Percentiles rank a stretch among this genome's conserved stretches.
Evolutionary conservation across 1,140 invertebrate genomes (phyloP).

Genomic region (Drosophila sturtevanti): DNA sequence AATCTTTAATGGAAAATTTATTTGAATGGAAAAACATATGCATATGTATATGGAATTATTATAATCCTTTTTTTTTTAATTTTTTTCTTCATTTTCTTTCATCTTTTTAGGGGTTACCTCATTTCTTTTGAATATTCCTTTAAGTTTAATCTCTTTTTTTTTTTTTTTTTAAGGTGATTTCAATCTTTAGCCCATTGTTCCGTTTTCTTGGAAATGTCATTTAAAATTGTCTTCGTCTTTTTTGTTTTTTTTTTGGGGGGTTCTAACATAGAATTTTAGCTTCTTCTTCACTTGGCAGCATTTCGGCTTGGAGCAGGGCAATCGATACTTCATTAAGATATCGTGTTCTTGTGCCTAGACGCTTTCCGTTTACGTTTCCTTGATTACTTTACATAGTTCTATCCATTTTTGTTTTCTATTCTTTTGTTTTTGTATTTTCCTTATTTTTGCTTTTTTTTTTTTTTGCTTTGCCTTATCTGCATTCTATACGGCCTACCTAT

Average conservation of each 20-base stretch:
- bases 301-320: conserved; percentile 38
- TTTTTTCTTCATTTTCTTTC: no score
- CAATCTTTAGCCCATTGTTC: conserved; percentile 46
- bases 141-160: not conserved
- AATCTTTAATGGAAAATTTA: no score
- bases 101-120: no score
- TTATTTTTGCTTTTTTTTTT: not conserved
- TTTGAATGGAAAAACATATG: no score
- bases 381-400: conserved; percentile 82
- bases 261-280: conserved; percentile 2
- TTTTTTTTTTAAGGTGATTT: conserved; percentile 24
- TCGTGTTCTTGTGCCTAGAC: conserved; percentile 79
- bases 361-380: conserved; percentile 82
- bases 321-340: conserved; percentile 83
- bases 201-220: conserved; percentile 62
- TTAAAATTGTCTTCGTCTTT: conserved; percentile 62
- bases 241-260: conserved; percentile 21
- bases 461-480: conserved; percentile 45
- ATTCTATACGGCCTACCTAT: conserved; percentile 33
- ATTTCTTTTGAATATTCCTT: not conserved
- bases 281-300: conserved; percentile 1
- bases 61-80: no score
- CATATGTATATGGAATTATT: no score
- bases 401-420: no score
- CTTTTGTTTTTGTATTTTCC: conserved; percentile 10